Evolutionary conservation across 2,113 vertebrate genomes (phyloP).

Genomic region (Sula dactylatra): DNA sequence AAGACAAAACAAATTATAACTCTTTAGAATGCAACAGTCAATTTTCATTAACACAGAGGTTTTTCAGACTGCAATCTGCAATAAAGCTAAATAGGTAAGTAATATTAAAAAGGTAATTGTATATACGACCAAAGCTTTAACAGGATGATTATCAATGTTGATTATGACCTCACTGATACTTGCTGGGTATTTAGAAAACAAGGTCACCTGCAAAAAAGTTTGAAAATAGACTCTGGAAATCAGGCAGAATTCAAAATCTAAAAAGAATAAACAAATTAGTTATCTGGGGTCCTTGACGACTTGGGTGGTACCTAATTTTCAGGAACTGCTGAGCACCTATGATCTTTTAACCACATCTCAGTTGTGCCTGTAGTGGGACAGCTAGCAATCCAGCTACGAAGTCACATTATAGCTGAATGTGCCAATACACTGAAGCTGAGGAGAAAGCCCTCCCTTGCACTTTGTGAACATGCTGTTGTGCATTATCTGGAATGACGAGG

Average conservation of each 20-base stretch:
- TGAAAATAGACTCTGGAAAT: background rate
- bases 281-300: background rate
- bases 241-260: background rate
- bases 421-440: background rate
- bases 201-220: background rate
- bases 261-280: background rate
- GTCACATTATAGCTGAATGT: fast-evolving
- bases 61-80: background rate
- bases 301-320: background rate
- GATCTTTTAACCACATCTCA: background rate
- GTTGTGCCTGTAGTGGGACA: background rate
- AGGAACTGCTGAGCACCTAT: background rate
- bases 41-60: background rate
- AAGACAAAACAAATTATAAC: background rate
- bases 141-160: background rate
- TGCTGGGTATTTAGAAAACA: background rate
- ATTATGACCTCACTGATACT: background rate
- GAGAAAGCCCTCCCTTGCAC: background rate
- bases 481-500: background rate
- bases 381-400: background rate
- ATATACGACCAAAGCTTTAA: background rate
- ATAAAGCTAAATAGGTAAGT: background rate
- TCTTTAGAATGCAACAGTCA: background rate
- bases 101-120: background rate
- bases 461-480: background rate